Evolutionary conservation across 1,140 invertebrate species (phyloP).

Genomic region (Heliconius hermathena): DNA sequence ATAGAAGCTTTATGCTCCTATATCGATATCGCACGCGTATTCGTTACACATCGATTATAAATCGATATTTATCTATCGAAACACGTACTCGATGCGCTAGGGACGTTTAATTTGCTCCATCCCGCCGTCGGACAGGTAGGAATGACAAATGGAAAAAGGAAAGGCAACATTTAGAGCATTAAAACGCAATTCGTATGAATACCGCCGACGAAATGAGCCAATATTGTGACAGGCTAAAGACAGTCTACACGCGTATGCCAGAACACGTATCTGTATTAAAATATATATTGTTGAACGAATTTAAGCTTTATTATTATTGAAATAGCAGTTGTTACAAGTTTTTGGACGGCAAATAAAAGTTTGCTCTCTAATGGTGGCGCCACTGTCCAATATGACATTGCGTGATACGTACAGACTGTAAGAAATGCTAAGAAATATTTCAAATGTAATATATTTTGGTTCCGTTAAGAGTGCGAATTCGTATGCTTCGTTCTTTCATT

Average conservation of each 20-base stretch:
- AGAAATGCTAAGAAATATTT: slow-evolving; percentile 31
- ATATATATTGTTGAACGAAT: slow-evolving; percentile 19
- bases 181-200: slow-evolving; percentile 68
- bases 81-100: slow-evolving; percentile 62
- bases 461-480: slow-evolving; percentile 9
- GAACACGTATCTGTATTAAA: slow-evolving; percentile 31
- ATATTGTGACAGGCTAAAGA: slow-evolving; percentile 55
- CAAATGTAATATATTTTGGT: slow-evolving; percentile 33
- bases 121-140: slow-evolving; percentile 61
- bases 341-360: background rate
- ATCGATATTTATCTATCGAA: slow-evolving; percentile 43
- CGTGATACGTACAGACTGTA: slow-evolving; percentile 46
- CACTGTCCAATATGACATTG: slow-evolving; percentile 49
- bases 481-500: background rate
- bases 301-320: slow-evolving; percentile 29
- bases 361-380: slow-evolving; percentile 45
- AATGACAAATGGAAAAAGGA: slow-evolving; percentile 74
- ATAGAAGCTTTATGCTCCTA: slow-evolving; percentile 22
- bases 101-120: slow-evolving; percentile 60
- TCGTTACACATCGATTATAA: slow-evolving; percentile 43
- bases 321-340: background rate
- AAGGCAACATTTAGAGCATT: slow-evolving; percentile 58
- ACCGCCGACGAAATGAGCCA: slow-evolving; percentile 59
- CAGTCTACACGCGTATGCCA: slow-evolving; percentile 58
- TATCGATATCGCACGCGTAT: slow-evolving; percentile 43